phyloP scores from a whole-genome alignment of 37 sponge, comb jelly and placozoan species.

The Halisarca cf. caerulea region DNA sequence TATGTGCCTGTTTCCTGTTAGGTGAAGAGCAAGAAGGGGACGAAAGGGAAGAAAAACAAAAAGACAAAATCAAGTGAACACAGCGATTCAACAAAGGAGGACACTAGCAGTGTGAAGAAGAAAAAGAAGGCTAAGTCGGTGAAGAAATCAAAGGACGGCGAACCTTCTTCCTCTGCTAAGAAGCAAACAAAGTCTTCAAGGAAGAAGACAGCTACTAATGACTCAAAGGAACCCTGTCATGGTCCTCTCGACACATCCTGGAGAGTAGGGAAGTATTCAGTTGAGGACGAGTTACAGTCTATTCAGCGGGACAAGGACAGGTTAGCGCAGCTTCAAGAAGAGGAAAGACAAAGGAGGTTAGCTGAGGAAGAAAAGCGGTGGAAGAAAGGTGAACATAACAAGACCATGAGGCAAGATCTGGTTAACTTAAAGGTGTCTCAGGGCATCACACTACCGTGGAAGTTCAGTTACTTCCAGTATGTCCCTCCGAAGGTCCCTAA shows the following conservation, averaged over 20 bases:
- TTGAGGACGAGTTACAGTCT: too few species aligned
- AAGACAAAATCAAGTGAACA: neutral
- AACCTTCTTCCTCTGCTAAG: neutral
- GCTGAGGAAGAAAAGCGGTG: conserved; percentile 14
- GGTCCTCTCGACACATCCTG: neutral
- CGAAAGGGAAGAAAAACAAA: neutral
- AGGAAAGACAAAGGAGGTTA: neutral
- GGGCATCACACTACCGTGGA: conserved; percentile 14
- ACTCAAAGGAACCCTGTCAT: neutral
- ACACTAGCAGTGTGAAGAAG: neutral
- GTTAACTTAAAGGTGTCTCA: neutral
- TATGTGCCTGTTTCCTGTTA: neutral
- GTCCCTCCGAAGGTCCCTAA: conserved; percentile 27
- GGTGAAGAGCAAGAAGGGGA: neutral
- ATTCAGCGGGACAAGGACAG: neutral
- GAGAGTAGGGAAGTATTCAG: neutral
- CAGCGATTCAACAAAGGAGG: neutral
- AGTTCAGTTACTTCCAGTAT: conserved; percentile 58
- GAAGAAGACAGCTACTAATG: neutral
- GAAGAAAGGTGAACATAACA: conserved; percentile 35
- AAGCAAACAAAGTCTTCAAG: neutral
- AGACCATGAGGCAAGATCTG: conserved; percentile 36
- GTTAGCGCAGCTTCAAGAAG: neutral
- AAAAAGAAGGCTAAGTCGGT: neutral
- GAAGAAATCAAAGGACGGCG: neutral